phyloP scores from a whole-genome alignment of 2,113 vertebrate species.

The Perca fluviatilis region DNA sequence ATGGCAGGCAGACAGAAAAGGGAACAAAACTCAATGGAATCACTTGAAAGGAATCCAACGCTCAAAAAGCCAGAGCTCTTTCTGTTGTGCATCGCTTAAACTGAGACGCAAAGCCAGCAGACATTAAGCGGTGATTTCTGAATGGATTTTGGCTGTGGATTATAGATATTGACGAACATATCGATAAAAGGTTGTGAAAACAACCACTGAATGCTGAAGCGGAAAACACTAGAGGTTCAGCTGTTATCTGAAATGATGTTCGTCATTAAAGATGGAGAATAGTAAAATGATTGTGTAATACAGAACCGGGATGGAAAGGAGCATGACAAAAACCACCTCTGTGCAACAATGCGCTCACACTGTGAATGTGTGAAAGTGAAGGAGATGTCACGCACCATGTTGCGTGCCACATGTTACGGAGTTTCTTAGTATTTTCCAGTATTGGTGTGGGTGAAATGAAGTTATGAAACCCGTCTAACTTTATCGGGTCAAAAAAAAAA shows the following conservation, averaged over 20 bases:
- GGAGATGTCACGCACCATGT: background rate
- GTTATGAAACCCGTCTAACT: constrained; percentile 74
- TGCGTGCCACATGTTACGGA: constrained; percentile 15
- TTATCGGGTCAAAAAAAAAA: constrained; percentile 59
- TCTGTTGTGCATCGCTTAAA: constrained; percentile 15
- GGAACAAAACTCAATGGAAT: constrained; percentile 29
- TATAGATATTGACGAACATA: background rate
- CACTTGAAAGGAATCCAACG: constrained; percentile 26
- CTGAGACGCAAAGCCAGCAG: constrained; percentile 1
- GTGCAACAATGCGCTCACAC: background rate
- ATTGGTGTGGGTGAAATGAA: constrained; percentile 24
- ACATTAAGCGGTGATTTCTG: constrained; percentile 31
- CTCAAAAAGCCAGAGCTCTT: constrained; percentile 17
- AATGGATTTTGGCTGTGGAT: constrained; percentile 23
- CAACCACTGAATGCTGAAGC: constrained; percentile 16
- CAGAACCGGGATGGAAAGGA: background rate
- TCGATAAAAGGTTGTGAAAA: constrained; percentile 35
- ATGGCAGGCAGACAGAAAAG: constrained; percentile 41
- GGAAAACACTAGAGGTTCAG: constrained; percentile 23
- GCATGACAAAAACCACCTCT: background rate
- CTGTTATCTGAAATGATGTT: constrained; percentile 14
- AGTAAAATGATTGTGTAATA: background rate
- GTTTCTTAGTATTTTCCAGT: constrained; percentile 38
- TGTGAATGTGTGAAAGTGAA: background rate
- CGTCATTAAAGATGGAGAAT: constrained; percentile 5